Percentiles rank a stretch among this genome's conserved stretches.
phyloP scores from a whole-genome alignment of 2,113 vertebrate species.

The Pygoscelis adeliae region DNA sequence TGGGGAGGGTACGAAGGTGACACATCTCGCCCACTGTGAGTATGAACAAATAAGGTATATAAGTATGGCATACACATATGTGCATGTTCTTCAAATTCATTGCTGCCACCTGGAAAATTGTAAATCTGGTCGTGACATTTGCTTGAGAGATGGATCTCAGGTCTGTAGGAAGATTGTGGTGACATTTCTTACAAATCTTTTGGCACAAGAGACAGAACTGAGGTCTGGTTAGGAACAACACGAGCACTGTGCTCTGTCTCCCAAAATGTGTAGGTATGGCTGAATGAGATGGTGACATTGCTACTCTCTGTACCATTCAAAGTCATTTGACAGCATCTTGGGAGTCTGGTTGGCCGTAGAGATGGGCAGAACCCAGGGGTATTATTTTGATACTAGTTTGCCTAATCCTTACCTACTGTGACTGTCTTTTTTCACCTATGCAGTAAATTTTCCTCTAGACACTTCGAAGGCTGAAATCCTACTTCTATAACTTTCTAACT shows the following conservation, averaged over 20 bases:
- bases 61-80: not conserved
- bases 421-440: not conserved
- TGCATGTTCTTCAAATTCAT: not conserved
- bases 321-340: not conserved
- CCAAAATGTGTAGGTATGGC: accelerated
- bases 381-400: not conserved
- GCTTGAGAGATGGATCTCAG: not conserved
- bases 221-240: not conserved
- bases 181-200: not conserved
- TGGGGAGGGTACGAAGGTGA: not conserved
- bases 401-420: not conserved
- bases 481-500: not conserved
- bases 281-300: not conserved
- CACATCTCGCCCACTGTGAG: not conserved
- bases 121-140: not conserved
- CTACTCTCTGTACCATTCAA: accelerated
- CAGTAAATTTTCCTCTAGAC: not conserved
- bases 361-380: not conserved
- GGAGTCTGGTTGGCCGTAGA: not conserved
- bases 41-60: not conserved
- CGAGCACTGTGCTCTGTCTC: accelerated
- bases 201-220: not conserved
- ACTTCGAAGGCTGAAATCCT: not conserved
- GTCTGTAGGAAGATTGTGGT: not conserved
- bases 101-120: not conserved